A percentile compares a stretch with the other conserved stretches of the same genome.
Conservation (phyloP, 2,113 vertebrate genomes). For the Cyanistes caeruleus region DNA sequence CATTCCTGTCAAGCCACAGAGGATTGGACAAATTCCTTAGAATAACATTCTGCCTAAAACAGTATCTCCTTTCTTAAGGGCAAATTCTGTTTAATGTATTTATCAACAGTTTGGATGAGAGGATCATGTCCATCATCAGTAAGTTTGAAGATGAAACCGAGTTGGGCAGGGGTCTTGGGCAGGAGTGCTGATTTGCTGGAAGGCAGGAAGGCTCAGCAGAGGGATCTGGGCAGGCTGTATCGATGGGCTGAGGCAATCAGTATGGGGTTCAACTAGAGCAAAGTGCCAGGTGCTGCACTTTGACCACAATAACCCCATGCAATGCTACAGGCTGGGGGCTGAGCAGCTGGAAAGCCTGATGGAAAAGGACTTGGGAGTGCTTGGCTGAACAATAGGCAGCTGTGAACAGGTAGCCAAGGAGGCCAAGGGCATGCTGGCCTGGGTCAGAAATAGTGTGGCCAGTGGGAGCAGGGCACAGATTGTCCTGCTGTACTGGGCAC, state of each 20-base stretch:
- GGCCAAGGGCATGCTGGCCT: background rate
- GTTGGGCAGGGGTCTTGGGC: background rate
- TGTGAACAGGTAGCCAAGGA: background rate
- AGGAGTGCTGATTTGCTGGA: background rate
- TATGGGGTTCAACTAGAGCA: background rate
- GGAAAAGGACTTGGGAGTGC: background rate
- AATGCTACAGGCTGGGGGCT: accelerated
- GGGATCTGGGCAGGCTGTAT: background rate
- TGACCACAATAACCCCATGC: background rate
- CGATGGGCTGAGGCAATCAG: background rate
- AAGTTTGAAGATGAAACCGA: background rate
- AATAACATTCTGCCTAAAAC: background rate
- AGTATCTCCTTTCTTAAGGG: background rate
- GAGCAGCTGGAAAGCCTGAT: background rate
- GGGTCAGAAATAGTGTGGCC: background rate
- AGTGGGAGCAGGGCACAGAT: background rate
- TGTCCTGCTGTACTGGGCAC: background rate
- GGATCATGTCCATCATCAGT: background rate
- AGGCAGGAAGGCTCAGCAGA: background rate
- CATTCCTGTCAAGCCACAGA: background rate
- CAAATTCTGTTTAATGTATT: background rate
- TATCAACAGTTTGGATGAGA: background rate
- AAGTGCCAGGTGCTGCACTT: background rate
- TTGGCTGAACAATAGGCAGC: background rate
- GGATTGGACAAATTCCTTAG: background rate